Conservation (phyloP, 2,797 vertebrate genomes). For the Bradypodion pumilum region DNA sequence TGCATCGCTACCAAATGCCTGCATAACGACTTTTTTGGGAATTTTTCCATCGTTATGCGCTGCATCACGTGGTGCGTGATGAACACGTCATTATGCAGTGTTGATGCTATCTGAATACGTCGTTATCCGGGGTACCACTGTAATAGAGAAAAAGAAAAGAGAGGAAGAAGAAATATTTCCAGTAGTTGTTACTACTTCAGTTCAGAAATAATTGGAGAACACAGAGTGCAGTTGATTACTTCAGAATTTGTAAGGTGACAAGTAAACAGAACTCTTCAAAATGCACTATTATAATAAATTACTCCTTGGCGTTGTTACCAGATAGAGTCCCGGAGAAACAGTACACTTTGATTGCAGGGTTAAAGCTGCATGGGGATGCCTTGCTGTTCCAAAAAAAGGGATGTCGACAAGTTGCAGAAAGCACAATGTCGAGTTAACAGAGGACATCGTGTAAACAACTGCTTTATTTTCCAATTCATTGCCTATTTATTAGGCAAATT, state of each 20-base stretch:
- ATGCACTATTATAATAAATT: conserved; percentile 29
- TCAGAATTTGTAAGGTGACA: conserved; percentile 49
- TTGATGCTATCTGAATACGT: too few species aligned
- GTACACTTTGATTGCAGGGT: conserved; percentile 23
- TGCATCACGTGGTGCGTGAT: too few species aligned
- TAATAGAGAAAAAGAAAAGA: not conserved
- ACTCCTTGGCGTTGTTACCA: too few species aligned
- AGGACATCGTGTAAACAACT: not conserved
- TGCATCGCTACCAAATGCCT: too few species aligned
- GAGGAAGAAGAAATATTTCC: conserved; percentile 1
- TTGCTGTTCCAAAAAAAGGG: conserved; percentile 26
- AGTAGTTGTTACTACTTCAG: conserved; percentile 49
- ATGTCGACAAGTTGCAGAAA: conserved; percentile 7
- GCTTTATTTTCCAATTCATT: not conserved
- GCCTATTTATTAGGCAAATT: not conserved
- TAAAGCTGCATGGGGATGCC: not conserved
- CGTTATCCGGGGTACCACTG: too few species aligned
- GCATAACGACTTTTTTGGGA: too few species aligned
- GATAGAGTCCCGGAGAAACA: conserved; percentile 31
- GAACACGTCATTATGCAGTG: too few species aligned
- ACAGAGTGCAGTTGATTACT: not conserved
- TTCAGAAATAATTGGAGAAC: conserved; percentile 57
- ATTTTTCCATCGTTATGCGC: too few species aligned
- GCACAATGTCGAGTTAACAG: conserved; percentile 37
- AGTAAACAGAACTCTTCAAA: conserved; percentile 43